These are phyloP conservation scores for Sebastiscus tertius DNA, from an alignment of 2,797 vertebrate genomes.

Conservation along the genomic window DNA sequence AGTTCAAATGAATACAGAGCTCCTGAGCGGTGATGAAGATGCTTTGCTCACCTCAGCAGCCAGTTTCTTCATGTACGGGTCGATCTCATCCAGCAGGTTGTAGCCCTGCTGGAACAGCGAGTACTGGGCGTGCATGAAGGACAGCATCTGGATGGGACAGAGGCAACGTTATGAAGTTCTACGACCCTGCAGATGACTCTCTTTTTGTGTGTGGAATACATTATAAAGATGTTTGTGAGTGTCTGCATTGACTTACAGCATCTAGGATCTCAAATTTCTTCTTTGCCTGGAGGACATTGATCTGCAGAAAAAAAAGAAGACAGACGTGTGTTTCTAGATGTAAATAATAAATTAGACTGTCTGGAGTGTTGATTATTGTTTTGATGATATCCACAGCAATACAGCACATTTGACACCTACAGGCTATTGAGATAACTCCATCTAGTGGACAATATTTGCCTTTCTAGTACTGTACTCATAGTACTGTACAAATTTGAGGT, in stretches of 20 bases:
- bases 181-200: fast-evolving
- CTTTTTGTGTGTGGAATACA: neutral
- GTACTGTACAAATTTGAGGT: neutral
- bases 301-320: slow-evolving; percentile 77
- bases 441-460: slow-evolving; percentile 35
- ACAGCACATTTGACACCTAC: neutral
- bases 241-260: slow-evolving; percentile 84
- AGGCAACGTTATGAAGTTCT: neutral
- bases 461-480: neutral
- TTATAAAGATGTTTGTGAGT: neutral
- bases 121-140: slow-evolving; percentile 97
- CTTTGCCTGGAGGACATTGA: slow-evolving; percentile 97
- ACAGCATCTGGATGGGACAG: slow-evolving; percentile 89
- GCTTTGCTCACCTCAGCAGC: slow-evolving; percentile 89
- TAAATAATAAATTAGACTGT: neutral
- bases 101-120: slow-evolving; percentile 97
- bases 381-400: neutral
- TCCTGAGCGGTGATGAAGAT: neutral
- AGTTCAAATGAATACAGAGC: neutral
- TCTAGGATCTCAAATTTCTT: slow-evolving; percentile 99
- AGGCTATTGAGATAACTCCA: slow-evolving; percentile 4
- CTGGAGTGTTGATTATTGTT: neutral
- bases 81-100: slow-evolving; percentile 91
- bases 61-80: slow-evolving; percentile 97
- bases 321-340: neutral